These are phyloP conservation scores for Campopleginae sp. DNA, from an alignment of 2,888 invertebrate genomes.

Conservation along the genomic window DNA sequence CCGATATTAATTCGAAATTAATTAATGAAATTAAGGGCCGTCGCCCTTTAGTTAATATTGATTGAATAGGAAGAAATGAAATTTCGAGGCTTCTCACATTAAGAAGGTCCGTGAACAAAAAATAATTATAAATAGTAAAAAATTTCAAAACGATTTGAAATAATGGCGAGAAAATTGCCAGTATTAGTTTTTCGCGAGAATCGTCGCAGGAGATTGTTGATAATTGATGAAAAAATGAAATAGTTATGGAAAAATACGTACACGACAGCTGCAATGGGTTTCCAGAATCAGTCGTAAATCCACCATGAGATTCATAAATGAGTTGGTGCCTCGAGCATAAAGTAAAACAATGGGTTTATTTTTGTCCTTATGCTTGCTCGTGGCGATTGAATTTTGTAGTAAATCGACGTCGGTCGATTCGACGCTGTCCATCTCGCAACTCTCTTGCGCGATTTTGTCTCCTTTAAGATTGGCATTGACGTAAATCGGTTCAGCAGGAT, in stretches of 20 bases:
- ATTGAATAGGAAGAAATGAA: no score
- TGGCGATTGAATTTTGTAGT: constrained; percentile 34
- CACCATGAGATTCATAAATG: constrained; percentile 74
- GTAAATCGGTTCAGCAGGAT: constrained; percentile 37
- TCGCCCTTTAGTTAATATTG: no score
- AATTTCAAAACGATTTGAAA: background rate
- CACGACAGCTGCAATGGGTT: constrained; percentile 71
- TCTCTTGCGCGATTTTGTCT: constrained; percentile 40
- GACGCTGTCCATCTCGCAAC: constrained; percentile 53
- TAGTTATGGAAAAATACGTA: constrained; percentile 63
- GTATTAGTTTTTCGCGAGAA: background rate
- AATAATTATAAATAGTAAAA: background rate
- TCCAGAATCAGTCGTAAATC: constrained; percentile 72
- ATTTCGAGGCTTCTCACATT: no score
- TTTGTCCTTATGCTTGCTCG: constrained; percentile 39
- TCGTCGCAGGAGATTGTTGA: no score
- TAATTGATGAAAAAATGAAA: background rate
- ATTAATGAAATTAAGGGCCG: no score
- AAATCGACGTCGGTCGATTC: constrained; percentile 66
- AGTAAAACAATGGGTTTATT: constrained; percentile 71
- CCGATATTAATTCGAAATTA: no score
- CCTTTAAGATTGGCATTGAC: constrained; percentile 60
- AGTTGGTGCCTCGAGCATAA: constrained; percentile 71
- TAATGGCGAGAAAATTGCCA: background rate
- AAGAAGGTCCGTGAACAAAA: background rate